Base-by-base conservation (phyloP, 1,140 invertebrate genomes). In the Chironomus tepperi region DNA sequence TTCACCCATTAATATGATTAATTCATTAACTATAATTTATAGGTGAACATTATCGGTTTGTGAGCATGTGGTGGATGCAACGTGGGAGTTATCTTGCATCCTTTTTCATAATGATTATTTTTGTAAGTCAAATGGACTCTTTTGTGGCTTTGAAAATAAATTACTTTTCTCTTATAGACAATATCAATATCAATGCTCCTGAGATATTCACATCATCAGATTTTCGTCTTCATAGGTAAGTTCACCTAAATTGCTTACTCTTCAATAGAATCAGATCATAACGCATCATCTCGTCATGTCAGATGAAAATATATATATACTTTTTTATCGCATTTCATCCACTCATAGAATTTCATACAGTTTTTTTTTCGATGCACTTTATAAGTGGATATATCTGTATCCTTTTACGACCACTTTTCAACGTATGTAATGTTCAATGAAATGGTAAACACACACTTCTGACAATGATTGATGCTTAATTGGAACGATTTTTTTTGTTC, bases 21-120 rank as follows among this genome's bases (percentile, higher is more conserved):
- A 65, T 76, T 75, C 74, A 76, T 77, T 77, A 77, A 75, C 85
- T 85, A 67, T 99, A 64, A 34, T 93, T 98, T 43, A 98, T 95
- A 19, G 96, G 97, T n/a, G 97, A 99, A 80, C 96, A 99, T 83
- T 99, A 98, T 83, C 90, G 97, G 76, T 99, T 99, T 85, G 95
- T 99, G 19, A 96, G 92, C 77, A 94, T 97, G 89, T 95, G 96
- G 92, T 95, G 96, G 92, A 96, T 97, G 85, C 92, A 95, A 3
- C 89, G 94, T 78, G 93, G 90, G 73, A 93, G 93, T 16, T 99
- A 98, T 81, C 85, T 99, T 43, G 92, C 93, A 42, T 96, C 98
- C 8, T 93, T 96, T 79, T 91, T 97, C 82, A 95, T 98, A 73
- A 99, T 99, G 98, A 87, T 99, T 15, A 88, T 98, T 42, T 99